phyloP scores from a whole-genome alignment of 2,888 invertebrate genomes.

The Chironomus tentans region DNA sequence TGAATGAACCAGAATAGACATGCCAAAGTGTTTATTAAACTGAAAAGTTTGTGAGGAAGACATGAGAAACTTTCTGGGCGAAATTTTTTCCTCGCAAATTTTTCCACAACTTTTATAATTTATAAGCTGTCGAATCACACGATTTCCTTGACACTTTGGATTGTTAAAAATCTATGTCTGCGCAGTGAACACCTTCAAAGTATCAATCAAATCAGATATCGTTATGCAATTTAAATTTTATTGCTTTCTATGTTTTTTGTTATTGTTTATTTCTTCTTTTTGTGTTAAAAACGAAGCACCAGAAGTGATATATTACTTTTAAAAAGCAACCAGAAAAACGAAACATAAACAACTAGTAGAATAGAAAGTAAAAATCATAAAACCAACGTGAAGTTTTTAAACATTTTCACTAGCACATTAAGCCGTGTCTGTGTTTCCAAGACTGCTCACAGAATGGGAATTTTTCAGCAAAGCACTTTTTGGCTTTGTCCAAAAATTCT shows the following conservation, averaged over 20 bases:
- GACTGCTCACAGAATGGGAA: not conserved
- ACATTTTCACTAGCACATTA: not conserved
- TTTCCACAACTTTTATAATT: not conserved
- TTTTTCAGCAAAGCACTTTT: not conserved
- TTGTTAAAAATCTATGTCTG: not conserved
- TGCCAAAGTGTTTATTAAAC: not conserved
- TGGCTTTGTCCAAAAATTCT: not conserved
- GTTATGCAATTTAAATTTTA: not conserved
- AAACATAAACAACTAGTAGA: not conserved
- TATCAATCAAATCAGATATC: not conserved
- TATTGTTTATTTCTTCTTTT: not conserved
- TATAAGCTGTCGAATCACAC: not conserved
- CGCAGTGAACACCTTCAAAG: not conserved
- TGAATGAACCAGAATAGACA: conserved; percentile 67
- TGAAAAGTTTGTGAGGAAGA: not conserved
- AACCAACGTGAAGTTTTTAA: not conserved
- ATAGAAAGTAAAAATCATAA: not conserved
- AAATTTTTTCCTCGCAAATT: not conserved
- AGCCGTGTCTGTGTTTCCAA: not conserved
- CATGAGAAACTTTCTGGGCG: not conserved
- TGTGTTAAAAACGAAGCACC: conserved; percentile 11
- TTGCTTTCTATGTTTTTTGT: not conserved
- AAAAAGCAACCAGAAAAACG: conserved; percentile 7
- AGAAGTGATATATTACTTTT: conserved; percentile 10
- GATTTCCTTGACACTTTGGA: not conserved